Conservation (phyloP, 2,888 invertebrate genomes). For the Balanococcus diminutus region DNA sequence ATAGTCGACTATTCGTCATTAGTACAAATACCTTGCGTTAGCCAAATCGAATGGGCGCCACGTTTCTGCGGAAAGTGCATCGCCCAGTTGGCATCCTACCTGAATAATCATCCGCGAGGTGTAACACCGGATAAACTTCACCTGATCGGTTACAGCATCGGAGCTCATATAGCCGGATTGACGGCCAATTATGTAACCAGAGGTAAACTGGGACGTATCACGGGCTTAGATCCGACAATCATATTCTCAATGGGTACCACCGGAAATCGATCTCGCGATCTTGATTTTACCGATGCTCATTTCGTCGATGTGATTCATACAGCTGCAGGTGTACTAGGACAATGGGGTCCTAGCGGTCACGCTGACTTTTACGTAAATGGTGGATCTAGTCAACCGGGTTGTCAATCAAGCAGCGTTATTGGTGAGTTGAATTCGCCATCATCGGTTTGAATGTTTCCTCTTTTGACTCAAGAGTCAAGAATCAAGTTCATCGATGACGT, state of each 20-base stretch:
- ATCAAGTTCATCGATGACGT: background rate
- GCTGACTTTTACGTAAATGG: slow-evolving; percentile 90
- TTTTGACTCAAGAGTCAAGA: too few species aligned
- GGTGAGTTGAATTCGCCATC: slow-evolving; percentile 66
- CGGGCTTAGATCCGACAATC: slow-evolving; percentile 84
- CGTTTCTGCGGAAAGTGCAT: slow-evolving; percentile 72
- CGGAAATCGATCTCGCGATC: slow-evolving; percentile 74
- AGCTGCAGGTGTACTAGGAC: slow-evolving; percentile 84
- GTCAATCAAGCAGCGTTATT: slow-evolving; percentile 79
- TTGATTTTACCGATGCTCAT: slow-evolving; percentile 80
- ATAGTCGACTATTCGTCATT: slow-evolving; percentile 84
- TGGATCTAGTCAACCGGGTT: slow-evolving; percentile 86
- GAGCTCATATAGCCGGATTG: slow-evolving; percentile 83
- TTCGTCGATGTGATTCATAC: slow-evolving; percentile 86
- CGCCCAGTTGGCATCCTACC: slow-evolving; percentile 78
- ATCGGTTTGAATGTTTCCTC: background rate
- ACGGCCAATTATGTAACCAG: slow-evolving; percentile 76
- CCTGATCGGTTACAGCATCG: slow-evolving; percentile 84
- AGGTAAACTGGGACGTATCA: slow-evolving; percentile 82
- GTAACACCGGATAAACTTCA: slow-evolving; percentile 77
- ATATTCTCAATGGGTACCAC: slow-evolving; percentile 79
- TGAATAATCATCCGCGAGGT: slow-evolving; percentile 78
- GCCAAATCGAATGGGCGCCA: slow-evolving; percentile 69
- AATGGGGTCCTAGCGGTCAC: slow-evolving; percentile 88
- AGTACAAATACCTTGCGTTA: slow-evolving; percentile 81